These are phyloP conservation scores for Sinodicranocentrus sp. DNA, from an alignment of 2,888 invertebrate species.

Conservation along the genomic window DNA sequence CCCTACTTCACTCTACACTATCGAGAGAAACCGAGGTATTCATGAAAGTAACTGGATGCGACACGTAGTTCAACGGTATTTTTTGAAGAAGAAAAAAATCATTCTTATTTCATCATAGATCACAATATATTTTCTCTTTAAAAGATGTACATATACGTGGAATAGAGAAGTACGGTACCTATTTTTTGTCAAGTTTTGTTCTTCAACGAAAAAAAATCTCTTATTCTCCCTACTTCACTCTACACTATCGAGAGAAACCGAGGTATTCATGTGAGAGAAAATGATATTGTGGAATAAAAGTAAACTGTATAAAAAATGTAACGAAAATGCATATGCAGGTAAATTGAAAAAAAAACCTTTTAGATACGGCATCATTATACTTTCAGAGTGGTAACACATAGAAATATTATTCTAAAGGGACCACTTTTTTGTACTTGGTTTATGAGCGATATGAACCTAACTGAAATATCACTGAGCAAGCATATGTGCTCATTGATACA, in stretches of 20 bases:
- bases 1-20: not conserved
- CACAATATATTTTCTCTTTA: not conserved
- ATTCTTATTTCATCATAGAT: constrained; percentile 11
- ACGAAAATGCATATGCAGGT: constrained; percentile 9
- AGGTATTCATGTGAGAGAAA: constrained; percentile 21
- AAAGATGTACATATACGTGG: not conserved
- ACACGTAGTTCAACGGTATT: constrained; percentile 44
- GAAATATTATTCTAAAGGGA: not conserved
- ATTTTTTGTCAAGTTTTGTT: constrained; percentile 34
- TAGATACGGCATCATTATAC: constrained; percentile 39
- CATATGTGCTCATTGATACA: constrained; percentile 17
- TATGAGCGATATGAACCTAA: not conserved
- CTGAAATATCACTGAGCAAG: not conserved
- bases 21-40: constrained; percentile 6
- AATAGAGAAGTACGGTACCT: constrained; percentile 23
- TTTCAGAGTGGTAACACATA: constrained; percentile 16
- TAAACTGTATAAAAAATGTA: not conserved
- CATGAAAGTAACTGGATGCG: not conserved
- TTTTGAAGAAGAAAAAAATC: constrained; percentile 39
- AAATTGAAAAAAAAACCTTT: constrained; percentile 23
- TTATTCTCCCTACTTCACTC: not conserved
- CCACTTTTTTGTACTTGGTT: constrained; percentile 5
- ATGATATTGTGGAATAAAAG: not conserved
- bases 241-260: not conserved
- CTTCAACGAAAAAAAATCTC: constrained; percentile 35